These are phyloP conservation scores for Psittacara wagleri DNA, from an alignment of 2,113 vertebrate species.

Conservation along the genomic window DNA sequence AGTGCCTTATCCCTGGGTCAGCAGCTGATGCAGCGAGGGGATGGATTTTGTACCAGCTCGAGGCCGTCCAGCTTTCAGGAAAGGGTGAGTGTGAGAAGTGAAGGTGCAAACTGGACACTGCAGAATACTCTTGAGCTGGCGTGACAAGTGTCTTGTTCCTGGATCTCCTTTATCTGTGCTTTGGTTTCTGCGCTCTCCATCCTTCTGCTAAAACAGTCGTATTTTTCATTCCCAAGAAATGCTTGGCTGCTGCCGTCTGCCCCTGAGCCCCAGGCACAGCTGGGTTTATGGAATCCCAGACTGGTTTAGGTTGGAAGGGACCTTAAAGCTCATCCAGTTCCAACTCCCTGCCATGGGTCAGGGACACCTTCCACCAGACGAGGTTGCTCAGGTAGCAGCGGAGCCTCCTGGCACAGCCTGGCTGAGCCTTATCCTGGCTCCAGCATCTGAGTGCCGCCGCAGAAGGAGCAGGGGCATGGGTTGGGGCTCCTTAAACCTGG, in stretches of 20 bases:
- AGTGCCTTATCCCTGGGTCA: conserved; percentile 45
- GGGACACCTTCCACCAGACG: background rate
- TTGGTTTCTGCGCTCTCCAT: background rate
- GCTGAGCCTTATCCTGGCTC: background rate
- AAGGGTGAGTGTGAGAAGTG: background rate
- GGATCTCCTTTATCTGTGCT: background rate
- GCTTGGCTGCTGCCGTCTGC: background rate
- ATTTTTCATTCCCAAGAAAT: background rate
- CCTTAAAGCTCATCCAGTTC: background rate
- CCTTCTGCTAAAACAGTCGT: background rate
- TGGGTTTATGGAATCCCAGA: background rate
- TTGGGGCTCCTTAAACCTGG: background rate
- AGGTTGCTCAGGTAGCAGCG: background rate
- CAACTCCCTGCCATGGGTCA: background rate
- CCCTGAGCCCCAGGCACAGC: background rate
- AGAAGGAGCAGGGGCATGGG: too few species aligned
- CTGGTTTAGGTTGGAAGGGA: background rate
- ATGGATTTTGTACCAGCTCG: rapidly evolving
- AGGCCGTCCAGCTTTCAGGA: background rate
- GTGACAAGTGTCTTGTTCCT: background rate
- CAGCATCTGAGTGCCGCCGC: rapidly evolving
- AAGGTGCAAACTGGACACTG: background rate
- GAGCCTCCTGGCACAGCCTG: background rate
- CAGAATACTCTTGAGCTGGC: background rate
- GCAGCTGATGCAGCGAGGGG: rapidly evolving